Evolutionary conservation across 2,888 invertebrate genomes (phyloP).

Genomic region (Rutpela maculata): DNA sequence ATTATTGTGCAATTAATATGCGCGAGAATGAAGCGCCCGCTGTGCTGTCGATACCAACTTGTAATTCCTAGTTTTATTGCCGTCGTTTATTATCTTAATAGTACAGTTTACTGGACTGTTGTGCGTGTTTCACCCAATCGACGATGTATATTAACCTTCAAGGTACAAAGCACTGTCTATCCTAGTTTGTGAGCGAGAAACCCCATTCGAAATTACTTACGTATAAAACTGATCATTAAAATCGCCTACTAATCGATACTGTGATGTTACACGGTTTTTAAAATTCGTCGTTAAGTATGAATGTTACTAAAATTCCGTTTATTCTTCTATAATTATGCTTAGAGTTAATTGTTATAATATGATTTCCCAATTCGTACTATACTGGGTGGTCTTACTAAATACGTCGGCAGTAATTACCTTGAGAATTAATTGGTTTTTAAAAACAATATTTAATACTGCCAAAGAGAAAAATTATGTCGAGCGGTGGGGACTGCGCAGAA

Average conservation of each 20-base stretch:
- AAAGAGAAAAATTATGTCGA: no score
- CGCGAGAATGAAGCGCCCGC: slow-evolving; percentile 67
- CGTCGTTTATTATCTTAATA: slow-evolving; percentile 72
- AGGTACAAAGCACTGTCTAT: slow-evolving; percentile 9
- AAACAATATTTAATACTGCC: no score
- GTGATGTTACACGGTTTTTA: no score
- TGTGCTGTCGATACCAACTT: slow-evolving; percentile 70
- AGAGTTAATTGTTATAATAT: no score
- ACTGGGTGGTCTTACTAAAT: no score
- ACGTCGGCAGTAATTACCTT: no score
- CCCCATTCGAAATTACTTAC: not conserved
- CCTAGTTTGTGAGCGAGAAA: slow-evolving; percentile 10
- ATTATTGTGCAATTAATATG: slow-evolving; percentile 72
- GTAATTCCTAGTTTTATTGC: slow-evolving; percentile 71
- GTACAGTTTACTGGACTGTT: slow-evolving; percentile 68
- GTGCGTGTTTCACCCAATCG: slow-evolving; percentile 64
- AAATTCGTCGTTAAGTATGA: no score
- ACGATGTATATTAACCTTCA: slow-evolving; percentile 56
- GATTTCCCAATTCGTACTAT: no score
- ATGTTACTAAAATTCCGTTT: no score
- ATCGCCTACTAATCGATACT: not conserved
- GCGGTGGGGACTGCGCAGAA: no score
- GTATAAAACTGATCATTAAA: not conserved
- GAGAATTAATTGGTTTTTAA: no score
- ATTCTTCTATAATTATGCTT: no score